Base-by-base conservation (phyloP, 2,113 vertebrate genomes). In the Ursus arctos region DNA sequence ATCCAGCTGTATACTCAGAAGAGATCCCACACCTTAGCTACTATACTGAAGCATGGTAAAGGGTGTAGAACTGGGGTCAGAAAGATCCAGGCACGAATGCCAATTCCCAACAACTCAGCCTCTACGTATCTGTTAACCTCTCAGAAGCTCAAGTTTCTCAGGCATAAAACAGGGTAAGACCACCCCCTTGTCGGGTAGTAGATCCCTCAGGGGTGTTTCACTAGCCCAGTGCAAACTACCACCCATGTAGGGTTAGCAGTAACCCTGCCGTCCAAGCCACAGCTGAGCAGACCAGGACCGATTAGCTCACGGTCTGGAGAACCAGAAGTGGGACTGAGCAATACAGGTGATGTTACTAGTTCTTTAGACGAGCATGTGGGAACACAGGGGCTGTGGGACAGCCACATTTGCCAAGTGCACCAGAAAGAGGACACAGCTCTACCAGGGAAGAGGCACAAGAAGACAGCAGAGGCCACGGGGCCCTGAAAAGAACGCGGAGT, bases 11-110 rank as follows among this genome's bases (percentile, higher is more conserved):
- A 57, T 21, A 72, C 36, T 72, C 63, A 4, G 53, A 87, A 90
- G 31, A 69, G 31, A 14, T 71, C 61, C 49, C 19, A 4, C 33
- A 31, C n/a, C 81, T n/a, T 31, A 43, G 61, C 84, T 61, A 31
- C 49, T 18, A 2, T 6, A 2, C 61, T 13, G 8, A 59, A 74
- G 59, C n/a, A 16, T 0, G 7, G 8, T 22, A 28, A 24, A 51
- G 19, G 33, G 16, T 16, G 0, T 0, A 36, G 49, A 61, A n/a
- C 8, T 10, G 0, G 19, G 6, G 21, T 40, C 51, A 43, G 22
- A 63, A 57, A 61, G 69, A 47, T 8, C 31, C 5, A 16, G 28
- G 8, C 40, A 9, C 6, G 36, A 59, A 61, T 3, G 6, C n/a
- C 59, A 16, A 7, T n/a, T 84, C 57, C 81, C 40, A 49, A 49